A percentile compares a stretch with the other conserved stretches of the same genome.
These are phyloP conservation scores for Epizoanthus rinbou DNA, from an alignment of 92 coral and sea anemone species.

Conservation along the genomic window DNA sequence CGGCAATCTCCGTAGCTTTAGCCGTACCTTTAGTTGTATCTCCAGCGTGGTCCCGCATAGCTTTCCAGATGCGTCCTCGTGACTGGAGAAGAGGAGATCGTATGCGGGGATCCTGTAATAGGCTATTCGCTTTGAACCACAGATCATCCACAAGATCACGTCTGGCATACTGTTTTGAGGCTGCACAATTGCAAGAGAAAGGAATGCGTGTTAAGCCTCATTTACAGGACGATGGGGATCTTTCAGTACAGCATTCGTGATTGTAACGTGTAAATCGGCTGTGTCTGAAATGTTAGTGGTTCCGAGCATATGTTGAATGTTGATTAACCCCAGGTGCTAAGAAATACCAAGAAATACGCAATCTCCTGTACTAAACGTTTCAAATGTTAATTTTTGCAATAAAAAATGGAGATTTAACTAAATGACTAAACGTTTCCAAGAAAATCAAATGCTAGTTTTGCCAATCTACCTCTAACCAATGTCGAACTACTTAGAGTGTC, in stretches of 20 bases:
- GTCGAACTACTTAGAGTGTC: neutral
- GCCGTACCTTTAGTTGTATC: conserved; percentile 80
- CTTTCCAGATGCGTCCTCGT: conserved; percentile 84
- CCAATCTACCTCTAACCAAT: too few species aligned
- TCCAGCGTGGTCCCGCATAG: conserved; percentile 86
- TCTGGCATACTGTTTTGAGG: conserved; percentile 97
- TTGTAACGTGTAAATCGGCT: too few species aligned
- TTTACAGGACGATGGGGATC: neutral
- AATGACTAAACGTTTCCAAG: too few species aligned
- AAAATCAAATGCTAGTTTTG: too few species aligned
- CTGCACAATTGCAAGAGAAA: conserved; percentile 35
- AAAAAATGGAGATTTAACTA: too few species aligned
- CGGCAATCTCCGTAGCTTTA: too few species aligned
- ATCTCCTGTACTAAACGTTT: too few species aligned
- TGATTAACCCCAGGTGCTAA: too few species aligned
- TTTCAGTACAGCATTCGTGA: too few species aligned
- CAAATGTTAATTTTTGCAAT: neutral
- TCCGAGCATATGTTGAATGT: too few species aligned
- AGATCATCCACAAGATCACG: conserved; percentile 95
- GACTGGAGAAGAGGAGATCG: conserved; percentile 72
- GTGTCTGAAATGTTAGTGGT: too few species aligned
- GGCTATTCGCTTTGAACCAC: conserved; percentile 91
- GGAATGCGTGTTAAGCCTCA: neutral
- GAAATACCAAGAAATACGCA: too few species aligned
- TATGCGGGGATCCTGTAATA: conserved; percentile 93